phyloP scores from a whole-genome alignment of 2,113 vertebrate genomes.

The Coturnix japonica region DNA sequence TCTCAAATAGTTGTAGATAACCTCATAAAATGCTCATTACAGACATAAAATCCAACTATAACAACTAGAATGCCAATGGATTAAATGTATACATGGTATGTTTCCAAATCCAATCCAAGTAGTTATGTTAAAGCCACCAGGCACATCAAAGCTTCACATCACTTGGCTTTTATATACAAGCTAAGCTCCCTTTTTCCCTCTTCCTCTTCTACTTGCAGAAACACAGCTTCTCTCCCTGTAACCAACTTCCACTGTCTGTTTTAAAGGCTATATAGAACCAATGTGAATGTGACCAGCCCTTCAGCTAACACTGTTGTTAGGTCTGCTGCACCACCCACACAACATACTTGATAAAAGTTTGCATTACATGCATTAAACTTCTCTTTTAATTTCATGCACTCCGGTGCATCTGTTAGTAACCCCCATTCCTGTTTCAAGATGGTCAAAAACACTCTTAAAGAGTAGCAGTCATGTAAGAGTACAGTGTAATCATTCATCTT shows the following conservation, averaged over 20 bases:
- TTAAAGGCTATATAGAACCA: neutral
- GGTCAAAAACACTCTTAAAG: neutral
- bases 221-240: neutral
- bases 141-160: neutral
- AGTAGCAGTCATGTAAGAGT: neutral
- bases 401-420: neutral
- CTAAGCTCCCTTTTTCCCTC: neutral
- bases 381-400: neutral
- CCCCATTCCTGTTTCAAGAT: neutral
- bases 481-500: neutral
- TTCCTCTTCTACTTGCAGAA: neutral
- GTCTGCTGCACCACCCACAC: neutral
- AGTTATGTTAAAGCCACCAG: neutral
- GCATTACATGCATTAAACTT: neutral
- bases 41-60: neutral
- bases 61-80: neutral
- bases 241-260: neutral
- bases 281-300: neutral
- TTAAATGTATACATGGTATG: neutral
- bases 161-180: neutral
- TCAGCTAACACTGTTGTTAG: neutral
- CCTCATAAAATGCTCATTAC: neutral
- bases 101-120: neutral
- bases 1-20: neutral
- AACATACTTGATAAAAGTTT: neutral